A percentile compares a stretch with the other conserved stretches of the same genome.
phyloP scores from a whole-genome alignment of 2,113 vertebrate genomes.

The Plotosus lineatus region DNA sequence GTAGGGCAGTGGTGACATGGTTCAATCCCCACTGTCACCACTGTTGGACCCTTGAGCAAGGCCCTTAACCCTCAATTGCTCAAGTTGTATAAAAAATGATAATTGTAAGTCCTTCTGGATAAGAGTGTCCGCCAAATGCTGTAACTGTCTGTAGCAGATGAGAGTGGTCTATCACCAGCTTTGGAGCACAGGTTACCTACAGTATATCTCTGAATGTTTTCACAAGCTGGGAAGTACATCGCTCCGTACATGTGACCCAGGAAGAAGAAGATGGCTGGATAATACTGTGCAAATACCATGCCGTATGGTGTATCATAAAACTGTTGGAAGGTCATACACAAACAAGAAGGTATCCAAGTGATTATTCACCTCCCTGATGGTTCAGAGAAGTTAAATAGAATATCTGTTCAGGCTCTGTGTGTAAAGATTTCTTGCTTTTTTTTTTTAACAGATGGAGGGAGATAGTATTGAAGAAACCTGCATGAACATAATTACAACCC shows the following conservation, averaged over 20 bases:
- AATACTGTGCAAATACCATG: not conserved
- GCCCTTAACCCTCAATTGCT: too few relatives aligned
- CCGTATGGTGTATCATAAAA: not conserved
- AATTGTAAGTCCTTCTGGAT: too few relatives aligned
- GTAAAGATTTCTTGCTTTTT: not conserved
- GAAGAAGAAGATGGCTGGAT: not conserved
- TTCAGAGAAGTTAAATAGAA: not conserved
- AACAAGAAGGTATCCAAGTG: not conserved
- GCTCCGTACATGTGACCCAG: not conserved
- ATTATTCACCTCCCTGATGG: not conserved
- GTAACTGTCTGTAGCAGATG: too few relatives aligned
- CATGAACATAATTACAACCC: conserved; percentile 14
- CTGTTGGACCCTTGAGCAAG: too few relatives aligned
- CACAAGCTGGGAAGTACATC: not conserved
- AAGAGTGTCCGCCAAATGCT: too few relatives aligned
- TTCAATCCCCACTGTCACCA: too few relatives aligned
- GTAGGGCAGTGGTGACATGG: too few relatives aligned
- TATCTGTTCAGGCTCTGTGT: not conserved
- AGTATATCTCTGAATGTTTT: not conserved
- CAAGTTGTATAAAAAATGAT: too few relatives aligned
- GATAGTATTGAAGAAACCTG: not conserved
- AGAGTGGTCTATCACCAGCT: too few relatives aligned
- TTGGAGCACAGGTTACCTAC: not conserved
- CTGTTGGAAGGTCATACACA: not conserved
- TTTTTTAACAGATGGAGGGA: not conserved